These are phyloP conservation scores for Corydoras sp. DNA, from an alignment of 2,113 vertebrate genomes.

Conservation along the genomic window DNA sequence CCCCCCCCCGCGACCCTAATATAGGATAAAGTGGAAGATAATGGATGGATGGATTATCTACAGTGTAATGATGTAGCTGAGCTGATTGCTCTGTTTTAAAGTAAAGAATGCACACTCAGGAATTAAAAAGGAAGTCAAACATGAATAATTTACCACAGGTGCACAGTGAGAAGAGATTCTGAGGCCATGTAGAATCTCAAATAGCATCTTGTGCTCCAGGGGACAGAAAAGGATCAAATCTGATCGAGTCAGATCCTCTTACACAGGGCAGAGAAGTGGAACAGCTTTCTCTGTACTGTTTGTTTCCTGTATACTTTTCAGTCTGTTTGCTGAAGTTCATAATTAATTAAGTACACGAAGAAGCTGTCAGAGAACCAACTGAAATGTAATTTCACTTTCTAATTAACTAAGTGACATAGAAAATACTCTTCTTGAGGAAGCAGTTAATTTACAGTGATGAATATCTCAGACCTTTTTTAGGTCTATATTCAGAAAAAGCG, in stretches of 20 bases:
- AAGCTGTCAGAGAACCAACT: neutral
- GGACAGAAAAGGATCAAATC: slow-evolving; percentile 46
- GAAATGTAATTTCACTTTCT: neutral
- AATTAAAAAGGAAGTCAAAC: slow-evolving; percentile 39
- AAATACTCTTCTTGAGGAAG: too few relatives aligned
- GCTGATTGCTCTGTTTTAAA: neutral
- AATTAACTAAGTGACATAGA: neutral
- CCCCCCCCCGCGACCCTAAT: too few relatives aligned
- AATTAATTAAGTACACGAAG: neutral
- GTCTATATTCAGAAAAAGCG: too few relatives aligned
- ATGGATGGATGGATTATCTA: neutral
- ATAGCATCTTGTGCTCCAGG: slow-evolving; percentile 36
- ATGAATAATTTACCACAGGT: slow-evolving; percentile 43
- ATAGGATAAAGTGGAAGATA: too few relatives aligned
- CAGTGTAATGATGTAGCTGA: neutral
- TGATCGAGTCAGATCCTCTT: slow-evolving; percentile 42
- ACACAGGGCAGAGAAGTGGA: slow-evolving; percentile 23
- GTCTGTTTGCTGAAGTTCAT: neutral
- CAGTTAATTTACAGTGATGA: too few relatives aligned
- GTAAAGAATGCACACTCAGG: neutral
- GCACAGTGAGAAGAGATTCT: slow-evolving; percentile 36
- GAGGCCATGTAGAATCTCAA: slow-evolving; percentile 38
- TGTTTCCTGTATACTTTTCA: neutral
- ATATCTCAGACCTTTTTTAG: too few relatives aligned
- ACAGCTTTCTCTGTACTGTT: slow-evolving; percentile 12